Evolutionary conservation across 1,140 invertebrate genomes (phyloP), one percentile per base, ranked within the genome.

Genomic region (Carcinoscorpius rotundicauda): DNA sequence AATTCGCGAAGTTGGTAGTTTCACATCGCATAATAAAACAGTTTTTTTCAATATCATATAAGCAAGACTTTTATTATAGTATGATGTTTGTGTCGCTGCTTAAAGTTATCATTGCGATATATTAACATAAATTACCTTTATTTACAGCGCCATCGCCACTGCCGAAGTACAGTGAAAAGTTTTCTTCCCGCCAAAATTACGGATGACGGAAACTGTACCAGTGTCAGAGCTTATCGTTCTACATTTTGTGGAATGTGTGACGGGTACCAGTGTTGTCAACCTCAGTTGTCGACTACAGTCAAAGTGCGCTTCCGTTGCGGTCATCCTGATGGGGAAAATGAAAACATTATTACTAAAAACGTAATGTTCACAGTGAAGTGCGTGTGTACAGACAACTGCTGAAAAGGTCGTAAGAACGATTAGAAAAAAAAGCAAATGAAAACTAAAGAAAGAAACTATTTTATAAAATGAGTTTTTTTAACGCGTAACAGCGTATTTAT

Each of bases 201-300:
- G 3, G 80, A 84, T 64, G 83, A 82, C 48, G 64, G 63, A 3
- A 80, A 83, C 53, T 87, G 85, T 73, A 73, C 81, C 3, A 86
- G 84, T 71, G 78, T 81, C 58, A 81, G 82, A 65, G 75, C 79
- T 5, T 85, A 81, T 75, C 78, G 81, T 49, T 83, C 84, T 3
- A 85, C 84, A 71, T 80, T 80, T 67, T 87, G 85, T 70, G 84
- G 83, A 48, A 75, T 73, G 58, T 86, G 84, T 72, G 72, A 76
- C 6, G 67, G 72, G 10, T 76, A 76, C 10, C 77, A 78, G 62
- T 82, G 80, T 68, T 86, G 85, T 73, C 74, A 76, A 62, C 84
- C 85, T 5, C 76, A 79, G 61, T 75, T 80, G 9, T 81, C 81
- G 58, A 81, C 81, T 55, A 85, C 83, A 11, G 79, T 83, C 51